These are phyloP conservation scores for Centruroides sculpturatus DNA, from an alignment of 1,140 invertebrate genomes.

Conservation along the genomic window DNA sequence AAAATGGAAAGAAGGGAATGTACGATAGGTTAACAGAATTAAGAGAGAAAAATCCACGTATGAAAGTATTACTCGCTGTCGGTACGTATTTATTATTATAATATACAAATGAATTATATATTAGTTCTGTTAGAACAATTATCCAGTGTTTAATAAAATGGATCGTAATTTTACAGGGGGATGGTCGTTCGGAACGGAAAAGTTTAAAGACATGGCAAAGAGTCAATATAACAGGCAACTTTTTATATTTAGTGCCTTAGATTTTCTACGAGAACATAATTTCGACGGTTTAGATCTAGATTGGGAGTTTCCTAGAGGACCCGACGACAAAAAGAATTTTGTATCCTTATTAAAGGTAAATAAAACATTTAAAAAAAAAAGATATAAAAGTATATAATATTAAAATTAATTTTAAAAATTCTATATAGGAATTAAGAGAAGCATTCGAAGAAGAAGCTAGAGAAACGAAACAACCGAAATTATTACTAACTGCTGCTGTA, in stretches of 20 bases:
- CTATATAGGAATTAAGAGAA: conserved; percentile 60
- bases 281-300: conserved; percentile 72
- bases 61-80: conserved; percentile 78
- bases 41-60: conserved; percentile 72
- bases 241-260: conserved; percentile 84
- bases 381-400: neutral
- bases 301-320: conserved; percentile 92
- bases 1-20: conserved; percentile 72
- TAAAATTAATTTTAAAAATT: neutral
- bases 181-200: conserved; percentile 88
- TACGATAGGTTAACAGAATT: conserved; percentile 68
- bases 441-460: conserved; percentile 81
- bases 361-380: neutral
- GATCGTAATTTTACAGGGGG: conserved; percentile 42
- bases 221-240: conserved; percentile 73
- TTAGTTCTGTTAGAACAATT: too few relatives aligned
- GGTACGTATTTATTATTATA: conserved; percentile 40
- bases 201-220: conserved; percentile 81
- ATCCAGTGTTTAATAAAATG: too few relatives aligned
- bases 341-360: conserved; percentile 73
- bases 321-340: conserved; percentile 84
- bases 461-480: conserved; percentile 48
- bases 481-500: conserved; percentile 50
- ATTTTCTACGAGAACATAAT: conserved; percentile 65
- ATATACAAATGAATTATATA: too few relatives aligned